Base-by-base conservation (phyloP, 1,140 invertebrate genomes). In the Formica selysi region DNA sequence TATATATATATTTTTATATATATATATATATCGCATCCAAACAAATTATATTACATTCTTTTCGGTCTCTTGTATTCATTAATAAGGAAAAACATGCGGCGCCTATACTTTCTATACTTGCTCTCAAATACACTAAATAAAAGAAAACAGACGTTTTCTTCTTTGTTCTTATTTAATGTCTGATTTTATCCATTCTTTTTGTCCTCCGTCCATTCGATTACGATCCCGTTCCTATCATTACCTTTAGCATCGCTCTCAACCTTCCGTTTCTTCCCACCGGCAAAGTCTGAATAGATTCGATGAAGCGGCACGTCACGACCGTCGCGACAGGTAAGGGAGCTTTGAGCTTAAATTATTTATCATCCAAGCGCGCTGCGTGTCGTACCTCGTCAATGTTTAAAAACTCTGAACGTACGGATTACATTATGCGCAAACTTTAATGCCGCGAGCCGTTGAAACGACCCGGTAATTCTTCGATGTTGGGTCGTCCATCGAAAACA, bases 341-440 rank as follows among this genome's bases (percentile, higher is more conserved):
- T 89, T 86, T 81, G 83, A 89, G 87, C 84, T 61, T 89, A 89
- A 89, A 86, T 89, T 89, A 81, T 89, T 89, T 89, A 89, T 44
- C 83, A 71, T 68, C 68, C 74, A 41, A 57, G 62, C 87, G 61
- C n/a, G 51, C 48, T 76, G 16, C 68, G 67, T 44, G 87, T 89
- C 88, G 70, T 22, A 48, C 48, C 76, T 86, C 48, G 84, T 89
- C 74, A 89, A 89, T 89, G 68, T 86, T 89, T 89, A 76, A 89
- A 89, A 89, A 86, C 57, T 26, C 19, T 8, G 29, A 51, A 76
- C 83, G 76, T 67, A 68, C 65, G 48, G 87, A 89, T 89, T 89
- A 80, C 57, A 73, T 85, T 89, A 80, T 22, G 38, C 71, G 38
- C 32, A 80, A 80, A 68, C 64, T 80, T 70, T 68, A 44, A 68